These are phyloP conservation scores for Atta colombica DNA, from an alignment of 1,140 invertebrate genomes.

Conservation along the genomic window DNA sequence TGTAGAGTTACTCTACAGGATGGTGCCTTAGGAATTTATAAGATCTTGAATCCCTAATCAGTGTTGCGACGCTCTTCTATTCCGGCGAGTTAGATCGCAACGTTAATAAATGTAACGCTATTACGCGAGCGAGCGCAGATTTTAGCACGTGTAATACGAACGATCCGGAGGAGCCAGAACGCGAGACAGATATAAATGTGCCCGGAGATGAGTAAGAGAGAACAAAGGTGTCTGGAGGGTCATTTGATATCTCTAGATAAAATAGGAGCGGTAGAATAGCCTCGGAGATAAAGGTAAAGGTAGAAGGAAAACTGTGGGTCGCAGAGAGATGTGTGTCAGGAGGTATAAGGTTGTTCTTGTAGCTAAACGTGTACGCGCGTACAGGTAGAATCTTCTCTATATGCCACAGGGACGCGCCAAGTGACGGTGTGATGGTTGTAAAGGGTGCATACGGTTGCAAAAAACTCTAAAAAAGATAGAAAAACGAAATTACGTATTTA, in stretches of 20 bases:
- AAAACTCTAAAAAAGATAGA: background rate
- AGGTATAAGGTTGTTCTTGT: slow-evolving; percentile 38
- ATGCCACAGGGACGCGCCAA: background rate
- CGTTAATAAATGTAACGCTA: slow-evolving; percentile 59
- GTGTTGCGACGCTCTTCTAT: slow-evolving; percentile 33
- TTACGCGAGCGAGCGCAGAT: slow-evolving; percentile 50
- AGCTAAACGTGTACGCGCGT: slow-evolving; percentile 22
- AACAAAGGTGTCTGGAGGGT: slow-evolving; percentile 80
- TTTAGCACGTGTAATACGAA: slow-evolving; percentile 56
- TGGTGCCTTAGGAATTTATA: background rate
- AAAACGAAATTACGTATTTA: background rate
- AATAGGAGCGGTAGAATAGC: slow-evolving; percentile 64
- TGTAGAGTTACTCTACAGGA: too few relatives aligned
- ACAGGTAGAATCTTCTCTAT: slow-evolving; percentile 28
- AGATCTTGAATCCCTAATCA: slow-evolving; percentile 51
- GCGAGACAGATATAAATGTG: slow-evolving; percentile 82
- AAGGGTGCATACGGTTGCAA: background rate
- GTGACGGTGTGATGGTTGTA: background rate
- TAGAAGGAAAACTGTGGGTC: slow-evolving; percentile 54
- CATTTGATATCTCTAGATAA: slow-evolving; percentile 81
- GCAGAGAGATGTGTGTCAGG: slow-evolving; percentile 64
- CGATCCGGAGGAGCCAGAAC: slow-evolving; percentile 69
- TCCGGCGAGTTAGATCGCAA: slow-evolving; percentile 8
- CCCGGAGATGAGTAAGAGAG: slow-evolving; percentile 76
- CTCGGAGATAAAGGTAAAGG: slow-evolving; percentile 60